A percentile compares a stretch with the other conserved stretches of the same genome.
Conservation (phyloP, 1,140 invertebrate genomes). For the Coelopa frigida region DNA sequence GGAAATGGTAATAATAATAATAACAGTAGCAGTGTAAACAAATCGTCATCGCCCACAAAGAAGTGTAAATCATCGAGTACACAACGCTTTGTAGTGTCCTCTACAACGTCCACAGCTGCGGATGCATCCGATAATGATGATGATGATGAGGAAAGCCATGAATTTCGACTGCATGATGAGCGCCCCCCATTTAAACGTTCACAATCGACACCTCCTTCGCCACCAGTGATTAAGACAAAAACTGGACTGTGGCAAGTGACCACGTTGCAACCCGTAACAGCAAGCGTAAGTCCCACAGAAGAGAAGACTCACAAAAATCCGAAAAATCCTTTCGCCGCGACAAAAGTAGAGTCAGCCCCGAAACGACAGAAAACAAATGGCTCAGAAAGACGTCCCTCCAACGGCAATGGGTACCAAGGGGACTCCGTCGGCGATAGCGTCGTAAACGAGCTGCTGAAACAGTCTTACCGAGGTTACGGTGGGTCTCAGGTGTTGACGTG, state of each 20-base stretch:
- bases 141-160: too few species aligned
- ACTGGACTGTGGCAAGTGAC: constrained; percentile 42
- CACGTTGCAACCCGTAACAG: constrained; percentile 7
- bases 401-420: constrained; percentile 42
- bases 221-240: constrained; percentile 42
- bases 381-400: constrained; percentile 4
- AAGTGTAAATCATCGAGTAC: constrained; percentile 11
- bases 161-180: too few species aligned
- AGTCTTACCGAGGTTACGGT: constrained; percentile 53
- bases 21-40: neutral
- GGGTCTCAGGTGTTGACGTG: constrained; percentile 59
- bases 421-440: constrained; percentile 25
- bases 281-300: constrained; percentile 7
- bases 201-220: constrained; percentile 34
- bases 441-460: constrained; percentile 44
- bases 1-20: constrained; percentile 1
- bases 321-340: constrained; percentile 44
- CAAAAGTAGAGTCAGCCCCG: constrained; percentile 41
- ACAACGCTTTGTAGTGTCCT: constrained; percentile 5
- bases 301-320: constrained; percentile 18
- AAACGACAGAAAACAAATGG: constrained; percentile 22
- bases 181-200: constrained; percentile 14
- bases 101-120: constrained; percentile 3
- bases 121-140: too few species aligned
- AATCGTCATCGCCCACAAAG: constrained; percentile 1